phyloP scores from a whole-genome alignment of 2,113 vertebrate species.

The Sebastes schlegelii region DNA sequence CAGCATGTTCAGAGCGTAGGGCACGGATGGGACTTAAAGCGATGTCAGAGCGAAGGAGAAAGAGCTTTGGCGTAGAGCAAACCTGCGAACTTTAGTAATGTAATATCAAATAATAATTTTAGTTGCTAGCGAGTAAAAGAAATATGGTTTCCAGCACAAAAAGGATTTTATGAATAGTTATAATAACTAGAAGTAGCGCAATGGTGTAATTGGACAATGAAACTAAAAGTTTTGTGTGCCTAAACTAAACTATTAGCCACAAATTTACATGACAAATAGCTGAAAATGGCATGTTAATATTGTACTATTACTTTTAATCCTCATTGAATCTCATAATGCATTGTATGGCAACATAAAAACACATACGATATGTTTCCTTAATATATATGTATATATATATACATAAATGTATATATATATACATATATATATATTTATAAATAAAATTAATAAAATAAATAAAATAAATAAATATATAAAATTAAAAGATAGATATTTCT shows the following conservation, averaged over 20 bases:
- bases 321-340: background rate
- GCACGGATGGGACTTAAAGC: conserved; percentile 2
- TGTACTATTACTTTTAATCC: background rate
- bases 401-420: too few relatives aligned
- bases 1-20: conserved; percentile 19
- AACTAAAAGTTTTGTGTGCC: background rate
- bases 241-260: background rate
- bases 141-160: background rate
- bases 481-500: too few relatives aligned
- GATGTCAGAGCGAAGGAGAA: conserved; percentile 12
- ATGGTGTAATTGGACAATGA: background rate
- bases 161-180: background rate
- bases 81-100: background rate
- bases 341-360: background rate
- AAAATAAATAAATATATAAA: too few relatives aligned
- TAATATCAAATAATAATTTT: background rate
- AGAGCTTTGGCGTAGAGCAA: background rate
- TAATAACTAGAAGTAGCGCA: background rate
- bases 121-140: background rate
- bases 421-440: background rate
- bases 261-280: background rate
- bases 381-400: too few relatives aligned
- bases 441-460: background rate
- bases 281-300: background rate
- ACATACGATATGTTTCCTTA: background rate